Evolutionary conservation across 2,888 invertebrate genomes (phyloP), one percentile per base, ranked within the genome.

Genomic region (Lepetodrilus schrolli): DNA sequence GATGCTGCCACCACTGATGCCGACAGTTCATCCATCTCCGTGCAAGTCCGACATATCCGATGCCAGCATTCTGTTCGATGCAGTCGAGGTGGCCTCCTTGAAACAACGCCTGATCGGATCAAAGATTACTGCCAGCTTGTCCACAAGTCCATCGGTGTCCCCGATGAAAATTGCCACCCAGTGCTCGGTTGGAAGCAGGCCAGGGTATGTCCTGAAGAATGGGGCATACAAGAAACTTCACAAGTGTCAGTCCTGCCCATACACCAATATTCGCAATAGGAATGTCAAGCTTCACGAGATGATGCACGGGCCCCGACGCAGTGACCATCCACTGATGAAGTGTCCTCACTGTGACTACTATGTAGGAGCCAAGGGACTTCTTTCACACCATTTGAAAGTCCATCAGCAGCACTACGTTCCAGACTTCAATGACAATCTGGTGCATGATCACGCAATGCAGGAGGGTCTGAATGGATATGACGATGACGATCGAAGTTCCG

Each of bases 201-300:
- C 85, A 36, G 86, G 87, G 17, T 88, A 85, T 73, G 75, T 88
- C 3, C 72, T 86, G 37, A 86, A 84, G 72, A 86, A 87, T 79
- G 86, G 86, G 2, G 76, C 82, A 1, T 88, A 86, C 75, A 93
- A 93, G 70, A 95, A 95, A 91, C 95, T 96, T 94, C 94, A 94
- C 88, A 95, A 95, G 88, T 96, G 96, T 88, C 93, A 94, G 36
- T 94, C 93, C 88, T 96, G 96, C 88, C 95, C 96, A 0, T 95
- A 95, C 88, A 94, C 95, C 13, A 95, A 95, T 87, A 92, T 94
- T n/a, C 92, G 95, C 68, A 94, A 94, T 85, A 93, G 94, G 51
- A 95, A 95, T 89, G 94, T 96, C 74, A 93, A 94, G 36, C 94
- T 95, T 84, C 96, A 96, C 90, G 96, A 96, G 89, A 94, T 94